These are phyloP conservation scores for Pogonus chalceus DNA, from an alignment of 1,140 invertebrate species.

Conservation along the genomic window DNA sequence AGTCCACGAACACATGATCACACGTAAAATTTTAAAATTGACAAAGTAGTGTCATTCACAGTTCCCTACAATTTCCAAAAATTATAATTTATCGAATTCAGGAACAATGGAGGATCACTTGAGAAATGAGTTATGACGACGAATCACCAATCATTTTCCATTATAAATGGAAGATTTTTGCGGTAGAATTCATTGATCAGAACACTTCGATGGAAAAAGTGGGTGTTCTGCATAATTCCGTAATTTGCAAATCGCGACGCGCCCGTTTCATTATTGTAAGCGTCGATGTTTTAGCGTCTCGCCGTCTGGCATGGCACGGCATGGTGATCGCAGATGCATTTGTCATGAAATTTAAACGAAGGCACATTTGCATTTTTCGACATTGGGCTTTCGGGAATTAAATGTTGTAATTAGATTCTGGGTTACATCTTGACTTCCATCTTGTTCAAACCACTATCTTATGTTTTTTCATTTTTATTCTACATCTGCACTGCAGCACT, in stretches of 20 bases:
- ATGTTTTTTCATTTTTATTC: no score
- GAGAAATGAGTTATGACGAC: not conserved
- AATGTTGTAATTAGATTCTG: not conserved
- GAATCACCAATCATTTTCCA: not conserved
- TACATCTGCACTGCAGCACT: no score
- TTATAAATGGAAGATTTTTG: not conserved
- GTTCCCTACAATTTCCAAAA: not conserved
- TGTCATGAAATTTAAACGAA: not conserved
- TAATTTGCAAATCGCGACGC: not conserved
- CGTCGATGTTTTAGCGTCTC: not conserved
- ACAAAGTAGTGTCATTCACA: not conserved
- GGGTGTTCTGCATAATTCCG: constrained; percentile 2
- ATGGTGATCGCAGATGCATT: not conserved
- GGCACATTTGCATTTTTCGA: not conserved
- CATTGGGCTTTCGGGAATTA: not conserved
- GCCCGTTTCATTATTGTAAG: not conserved
- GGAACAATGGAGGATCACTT: not conserved
- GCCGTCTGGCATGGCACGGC: not conserved
- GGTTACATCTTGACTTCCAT: no score
- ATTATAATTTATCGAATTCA: constrained; percentile 4
- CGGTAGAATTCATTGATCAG: not conserved
- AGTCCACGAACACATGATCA: not conserved
- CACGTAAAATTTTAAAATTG: not conserved
- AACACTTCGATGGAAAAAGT: not conserved
- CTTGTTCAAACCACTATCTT: no score